These are phyloP conservation scores for Malthinus flaveolus DNA, from an alignment of 2,888 invertebrate species.

Conservation along the genomic window DNA sequence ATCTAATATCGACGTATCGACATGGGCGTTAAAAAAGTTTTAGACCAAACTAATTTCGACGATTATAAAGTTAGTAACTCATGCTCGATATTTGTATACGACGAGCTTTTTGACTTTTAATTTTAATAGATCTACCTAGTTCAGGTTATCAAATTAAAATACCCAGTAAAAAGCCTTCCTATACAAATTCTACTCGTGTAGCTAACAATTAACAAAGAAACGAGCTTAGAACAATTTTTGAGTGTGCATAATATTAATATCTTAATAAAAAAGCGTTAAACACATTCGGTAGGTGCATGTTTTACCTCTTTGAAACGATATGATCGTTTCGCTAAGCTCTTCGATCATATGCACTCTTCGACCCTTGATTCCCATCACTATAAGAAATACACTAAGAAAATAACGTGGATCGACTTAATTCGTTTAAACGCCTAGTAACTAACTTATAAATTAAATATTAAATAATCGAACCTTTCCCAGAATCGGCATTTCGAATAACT, in stretches of 20 bases:
- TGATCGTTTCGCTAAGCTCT: constrained; percentile 97
- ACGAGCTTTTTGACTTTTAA: no score
- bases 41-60: no score
- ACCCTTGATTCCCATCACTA: constrained; percentile 99
- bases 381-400: constrained; percentile 50
- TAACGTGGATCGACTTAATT: no score
- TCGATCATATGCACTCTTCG: constrained; percentile 98
- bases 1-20: no score
- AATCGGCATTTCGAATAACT: constrained; percentile 92
- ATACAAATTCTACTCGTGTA: neutral
- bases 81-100: no score
- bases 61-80: no score
- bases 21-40: no score
- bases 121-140: no score
- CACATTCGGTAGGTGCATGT: constrained; percentile 30
- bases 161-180: no score
- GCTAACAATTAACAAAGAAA: constrained; percentile 4
- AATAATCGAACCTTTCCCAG: constrained; percentile 79
- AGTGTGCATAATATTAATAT: constrained; percentile 15
- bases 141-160: no score
- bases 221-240: neutral
- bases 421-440: neutral
- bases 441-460: constrained; percentile 7
- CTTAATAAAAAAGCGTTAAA: constrained; percentile 2
- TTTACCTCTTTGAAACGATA: constrained; percentile 99